These are phyloP conservation scores for Cichladusa arquata DNA, from an alignment of 2,113 vertebrate species.

Conservation along the genomic window DNA sequence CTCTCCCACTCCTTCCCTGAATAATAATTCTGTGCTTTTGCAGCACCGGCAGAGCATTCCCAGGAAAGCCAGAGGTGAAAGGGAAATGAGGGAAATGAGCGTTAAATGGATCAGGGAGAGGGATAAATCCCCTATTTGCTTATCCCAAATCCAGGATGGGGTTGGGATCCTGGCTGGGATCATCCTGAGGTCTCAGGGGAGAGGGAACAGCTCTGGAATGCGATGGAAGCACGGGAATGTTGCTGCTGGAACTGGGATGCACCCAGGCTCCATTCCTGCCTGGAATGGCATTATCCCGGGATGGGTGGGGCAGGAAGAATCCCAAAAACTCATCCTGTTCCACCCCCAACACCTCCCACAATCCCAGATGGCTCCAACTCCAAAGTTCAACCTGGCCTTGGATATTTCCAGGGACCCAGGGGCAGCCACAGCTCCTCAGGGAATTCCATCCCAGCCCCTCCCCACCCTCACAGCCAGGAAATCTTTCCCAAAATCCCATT, in stretches of 20 bases:
- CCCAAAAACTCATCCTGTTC: accelerated
- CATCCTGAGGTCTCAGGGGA: neutral
- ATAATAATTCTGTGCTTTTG: neutral
- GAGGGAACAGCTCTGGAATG: neutral
- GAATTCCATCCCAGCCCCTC: neutral
- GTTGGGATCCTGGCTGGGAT: neutral
- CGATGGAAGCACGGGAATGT: neutral
- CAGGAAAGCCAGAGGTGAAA: neutral
- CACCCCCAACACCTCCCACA: neutral
- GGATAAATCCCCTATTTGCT: neutral
- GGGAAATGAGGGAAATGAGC: neutral
- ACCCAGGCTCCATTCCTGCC: neutral
- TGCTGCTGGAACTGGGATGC: neutral
- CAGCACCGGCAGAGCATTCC: neutral
- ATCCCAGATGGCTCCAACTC: accelerated
- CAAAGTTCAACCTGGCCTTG: accelerated
- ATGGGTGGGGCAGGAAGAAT: neutral
- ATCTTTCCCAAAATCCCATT: neutral
- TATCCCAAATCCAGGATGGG: neutral
- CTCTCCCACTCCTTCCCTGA: slow-evolving; percentile 37
- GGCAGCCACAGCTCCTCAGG: neutral
- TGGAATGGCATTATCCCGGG: accelerated
- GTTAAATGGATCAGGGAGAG: neutral
- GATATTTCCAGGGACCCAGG: neutral
- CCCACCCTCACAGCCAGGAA: neutral